Evolutionary conservation across 2,113 vertebrate species (phyloP).

Genomic region (Rafetus swinhoei): DNA sequence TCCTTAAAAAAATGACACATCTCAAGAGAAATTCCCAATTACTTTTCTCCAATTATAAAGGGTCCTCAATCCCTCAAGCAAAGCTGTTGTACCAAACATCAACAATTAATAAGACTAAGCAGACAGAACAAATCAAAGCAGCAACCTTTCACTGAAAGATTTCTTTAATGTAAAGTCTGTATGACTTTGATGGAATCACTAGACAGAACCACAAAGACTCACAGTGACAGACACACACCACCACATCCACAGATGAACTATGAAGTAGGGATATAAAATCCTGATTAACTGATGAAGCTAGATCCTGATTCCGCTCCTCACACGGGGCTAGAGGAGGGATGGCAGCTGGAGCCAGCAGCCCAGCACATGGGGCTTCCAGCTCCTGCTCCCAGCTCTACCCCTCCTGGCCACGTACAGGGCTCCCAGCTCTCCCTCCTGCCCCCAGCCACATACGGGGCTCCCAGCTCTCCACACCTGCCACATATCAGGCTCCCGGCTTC

Average conservation of each 20-base stretch:
- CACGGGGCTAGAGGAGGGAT: too few species aligned
- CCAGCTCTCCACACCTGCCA: too few species aligned
- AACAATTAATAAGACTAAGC: background rate
- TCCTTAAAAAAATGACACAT: background rate
- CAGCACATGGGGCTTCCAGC: too few species aligned
- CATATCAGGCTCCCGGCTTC: too few species aligned
- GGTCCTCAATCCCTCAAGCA: background rate
- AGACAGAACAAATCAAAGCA: background rate
- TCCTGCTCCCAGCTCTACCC: too few species aligned
- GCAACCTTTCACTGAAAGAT: background rate
- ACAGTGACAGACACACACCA: background rate
- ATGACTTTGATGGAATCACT: background rate
- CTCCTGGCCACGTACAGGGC: too few species aligned
- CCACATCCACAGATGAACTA: background rate
- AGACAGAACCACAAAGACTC: background rate
- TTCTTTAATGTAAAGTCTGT: background rate
- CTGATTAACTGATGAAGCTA: too few species aligned
- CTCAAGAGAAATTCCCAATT: background rate
- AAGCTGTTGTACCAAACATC: background rate
- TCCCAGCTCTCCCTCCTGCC: too few species aligned
- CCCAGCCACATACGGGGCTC: too few species aligned
- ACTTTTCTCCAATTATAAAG: background rate
- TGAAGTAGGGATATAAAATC: background rate
- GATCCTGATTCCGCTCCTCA: too few species aligned
- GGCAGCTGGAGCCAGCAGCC: too few species aligned